Base-by-base conservation (phyloP, 2,113 vertebrate species). In the Osmerus eperlanus region DNA sequence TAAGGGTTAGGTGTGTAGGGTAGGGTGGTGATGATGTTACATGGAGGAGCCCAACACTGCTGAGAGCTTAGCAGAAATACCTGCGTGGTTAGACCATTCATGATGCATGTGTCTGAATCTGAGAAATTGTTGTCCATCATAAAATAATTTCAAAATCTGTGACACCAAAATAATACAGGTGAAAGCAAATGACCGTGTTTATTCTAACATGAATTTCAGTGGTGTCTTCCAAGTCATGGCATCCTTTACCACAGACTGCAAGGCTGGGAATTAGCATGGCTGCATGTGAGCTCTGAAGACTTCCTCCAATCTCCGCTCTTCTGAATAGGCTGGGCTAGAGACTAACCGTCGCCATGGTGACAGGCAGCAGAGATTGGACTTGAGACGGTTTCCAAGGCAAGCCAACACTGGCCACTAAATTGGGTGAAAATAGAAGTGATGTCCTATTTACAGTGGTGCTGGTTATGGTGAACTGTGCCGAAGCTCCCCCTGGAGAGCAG, bases 321-420 rank as follows among this genome's bases (percentile, higher is more conserved):
- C 71, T 85, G 76, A 82, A 82, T 71, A 83, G 71, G 63, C 71
- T 65, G 9, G 21, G 79, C 67, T 75, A 71, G 76, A 83, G 78
- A 78, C 70, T 79, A 76, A 18, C 65, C 3, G 85, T 91, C 75
- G 47, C 82, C 84, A 90, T 91, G 87, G 87, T 72, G 83, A 91
- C 82, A 68, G 52, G 78, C 71, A 71, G 80, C 74, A 62, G 74
- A 78, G 79, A 87, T 76, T 79, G 71, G 81, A 85, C 77, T 84
- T 74, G 69, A 79, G 83, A 81, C 76, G 11, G 79, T 79, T 83
- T 78, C 69, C 32, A 74, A 74, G 52, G 73, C 72, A 75, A 77
- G 76, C 67, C 78, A 72, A 76, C 67, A 19, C 67, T 76, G 84
- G 72, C 68, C 65, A 74, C 19, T 84, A 81, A 82, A 87, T 80